These are phyloP conservation scores for Varanus salvator DNA, from an alignment of 2,113 vertebrate species.

Conservation along the genomic window DNA sequence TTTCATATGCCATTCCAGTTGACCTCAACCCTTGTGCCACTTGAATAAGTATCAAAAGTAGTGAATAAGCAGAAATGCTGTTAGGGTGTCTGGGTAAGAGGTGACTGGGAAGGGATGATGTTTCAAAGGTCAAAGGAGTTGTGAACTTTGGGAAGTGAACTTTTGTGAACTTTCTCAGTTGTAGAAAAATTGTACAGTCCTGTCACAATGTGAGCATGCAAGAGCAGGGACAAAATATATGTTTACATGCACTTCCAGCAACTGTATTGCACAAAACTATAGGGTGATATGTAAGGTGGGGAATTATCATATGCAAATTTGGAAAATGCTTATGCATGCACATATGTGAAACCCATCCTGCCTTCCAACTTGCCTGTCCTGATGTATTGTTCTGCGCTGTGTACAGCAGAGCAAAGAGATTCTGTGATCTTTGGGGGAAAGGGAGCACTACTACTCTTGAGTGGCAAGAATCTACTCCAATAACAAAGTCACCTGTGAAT, in stretches of 20 bases:
- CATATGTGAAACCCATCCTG: constrained; percentile 1
- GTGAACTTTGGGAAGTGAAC: not conserved
- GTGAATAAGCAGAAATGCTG: not conserved
- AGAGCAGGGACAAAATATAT: not conserved
- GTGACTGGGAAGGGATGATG: not conserved
- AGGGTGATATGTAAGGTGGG: not conserved
- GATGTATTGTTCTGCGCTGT: constrained; percentile 5
- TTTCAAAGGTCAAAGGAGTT: too few species aligned
- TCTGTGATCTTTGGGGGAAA: not conserved
- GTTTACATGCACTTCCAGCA: not conserved
- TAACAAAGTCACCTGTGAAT: not conserved
- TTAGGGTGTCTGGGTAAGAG: not conserved
- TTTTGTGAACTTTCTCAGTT: not conserved
- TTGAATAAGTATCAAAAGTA: not conserved
- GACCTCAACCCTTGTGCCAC: not conserved
- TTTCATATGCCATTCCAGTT: not conserved
- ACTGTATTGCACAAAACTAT: not conserved
- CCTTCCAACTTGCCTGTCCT: not conserved
- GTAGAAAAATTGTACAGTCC: not conserved
- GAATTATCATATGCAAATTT: not conserved
- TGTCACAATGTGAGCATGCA: not conserved
- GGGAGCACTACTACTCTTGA: not conserved
- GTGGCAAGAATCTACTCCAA: not conserved
- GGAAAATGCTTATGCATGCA: not conserved
- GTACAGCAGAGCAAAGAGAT: not conserved